Evolutionary conservation across 2,113 vertebrate genomes (phyloP), one percentile per base, ranked within the genome.

Genomic region (Phyllostomus discolor): DNA sequence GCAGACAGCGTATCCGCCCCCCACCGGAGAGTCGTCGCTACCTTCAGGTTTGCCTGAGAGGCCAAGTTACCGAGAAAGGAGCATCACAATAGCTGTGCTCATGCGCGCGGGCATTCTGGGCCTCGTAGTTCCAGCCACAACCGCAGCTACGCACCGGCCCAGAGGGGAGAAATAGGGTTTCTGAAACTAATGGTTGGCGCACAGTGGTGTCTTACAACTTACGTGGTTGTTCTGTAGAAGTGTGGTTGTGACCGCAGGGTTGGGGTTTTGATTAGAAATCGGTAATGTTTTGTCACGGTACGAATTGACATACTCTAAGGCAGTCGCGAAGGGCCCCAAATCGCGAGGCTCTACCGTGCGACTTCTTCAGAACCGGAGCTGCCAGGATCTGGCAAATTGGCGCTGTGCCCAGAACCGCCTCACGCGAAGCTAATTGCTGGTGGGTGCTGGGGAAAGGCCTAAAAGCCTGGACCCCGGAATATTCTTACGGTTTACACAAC

Each of bases 11-110:
- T 86, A 96, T 97, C 97, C 97, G 75, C 98, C 98, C 92, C 91
- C 43, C 83, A 93, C 62, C 94, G 88, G 97, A 64, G 95, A 94
- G 87, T 84, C 90, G 88, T 94, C 85, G 95, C 96, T 88, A 96
- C 80, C 97, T 94, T 97, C 88, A 96, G 90, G 96, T 98, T 97
- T 97, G 98, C 97, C 75, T 98, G 98, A 97, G 98, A 97, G 86
- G 26, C 22, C 96, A 31, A 64, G 92, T 91, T 97, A 89, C 54
- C 97, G 97, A 88, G 96, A 93, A 88, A 52, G 93, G 76, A 43
- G 91, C 97, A 93, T 89, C 90, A 70, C 96, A 41, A 95, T 79
- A 35, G 22, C 76, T 83, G 46, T 3, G 95, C 96, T 97, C 98
- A 67, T 97, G 97, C 93, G 81, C 87, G 0, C 1, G 6, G 57